phyloP scores from a whole-genome alignment of 2,113 vertebrate species.

The Uropsilus gracilis region DNA sequence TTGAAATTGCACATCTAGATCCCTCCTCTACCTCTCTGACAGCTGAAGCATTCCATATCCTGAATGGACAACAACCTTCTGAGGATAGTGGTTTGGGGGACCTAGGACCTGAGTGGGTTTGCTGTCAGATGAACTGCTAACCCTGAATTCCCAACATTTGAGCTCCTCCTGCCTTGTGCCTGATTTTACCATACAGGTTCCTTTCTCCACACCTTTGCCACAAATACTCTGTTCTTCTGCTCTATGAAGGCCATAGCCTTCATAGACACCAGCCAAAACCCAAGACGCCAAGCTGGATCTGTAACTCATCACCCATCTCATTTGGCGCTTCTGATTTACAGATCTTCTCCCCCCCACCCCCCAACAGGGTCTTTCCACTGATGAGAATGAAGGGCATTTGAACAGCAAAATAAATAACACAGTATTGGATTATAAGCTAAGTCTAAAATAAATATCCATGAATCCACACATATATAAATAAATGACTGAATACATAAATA shows the following conservation, averaged over 20 bases:
- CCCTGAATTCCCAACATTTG: neutral
- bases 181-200: neutral
- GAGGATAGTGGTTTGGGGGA: too few relatives aligned
- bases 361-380: neutral
- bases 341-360: neutral
- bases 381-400: neutral
- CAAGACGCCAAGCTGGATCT: neutral
- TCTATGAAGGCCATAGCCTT: neutral
- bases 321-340: neutral
- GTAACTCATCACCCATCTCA: neutral
- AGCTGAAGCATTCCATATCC: neutral
- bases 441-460: neutral
- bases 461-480: neutral
- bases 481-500: neutral
- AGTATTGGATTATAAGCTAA: neutral
- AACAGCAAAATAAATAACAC: conserved; percentile 1
- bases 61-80: neutral
- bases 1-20: neutral
- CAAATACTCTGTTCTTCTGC: neutral
- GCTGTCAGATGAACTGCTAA: neutral
- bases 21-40: neutral
- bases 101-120: neutral
- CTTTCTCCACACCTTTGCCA: neutral
- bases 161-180: neutral
- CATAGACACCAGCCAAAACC: neutral